A percentile compares a stretch with the other conserved stretches of the same genome.
These are phyloP conservation scores for Erpornis zantholeuca DNA, from an alignment of 2,113 vertebrate genomes.

Conservation along the genomic window DNA sequence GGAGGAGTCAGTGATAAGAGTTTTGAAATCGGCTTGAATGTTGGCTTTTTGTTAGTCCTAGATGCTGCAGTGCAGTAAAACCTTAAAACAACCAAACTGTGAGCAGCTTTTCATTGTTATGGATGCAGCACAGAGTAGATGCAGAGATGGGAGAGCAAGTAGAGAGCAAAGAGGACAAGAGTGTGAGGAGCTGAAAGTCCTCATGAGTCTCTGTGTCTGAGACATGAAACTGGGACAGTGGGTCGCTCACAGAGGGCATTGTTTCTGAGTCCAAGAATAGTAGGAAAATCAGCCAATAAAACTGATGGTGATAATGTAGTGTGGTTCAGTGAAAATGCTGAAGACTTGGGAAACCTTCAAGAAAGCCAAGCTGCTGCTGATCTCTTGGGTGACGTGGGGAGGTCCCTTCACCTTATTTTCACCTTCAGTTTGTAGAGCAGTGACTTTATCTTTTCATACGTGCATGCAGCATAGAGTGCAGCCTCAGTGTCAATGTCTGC, in stretches of 20 bases:
- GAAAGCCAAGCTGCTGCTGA: neutral
- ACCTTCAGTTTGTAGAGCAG: neutral
- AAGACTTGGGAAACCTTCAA: neutral
- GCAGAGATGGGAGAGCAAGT: neutral
- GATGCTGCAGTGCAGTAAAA: neutral
- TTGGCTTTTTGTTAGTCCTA: neutral
- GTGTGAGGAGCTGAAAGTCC: neutral
- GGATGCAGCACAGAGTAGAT: neutral
- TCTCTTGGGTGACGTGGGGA: rapidly evolving
- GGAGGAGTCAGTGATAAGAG: neutral
- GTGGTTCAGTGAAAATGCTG: neutral
- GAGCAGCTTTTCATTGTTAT: neutral
- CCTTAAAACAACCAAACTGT: neutral
- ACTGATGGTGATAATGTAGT: neutral
- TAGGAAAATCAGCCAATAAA: neutral
- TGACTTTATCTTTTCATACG: neutral
- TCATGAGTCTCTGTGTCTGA: neutral
- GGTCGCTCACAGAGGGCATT: rapidly evolving
- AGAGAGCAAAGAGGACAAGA: neutral
- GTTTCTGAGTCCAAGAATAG: neutral
- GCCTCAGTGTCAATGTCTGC: neutral
- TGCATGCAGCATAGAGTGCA: neutral
- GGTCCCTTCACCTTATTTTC: neutral
- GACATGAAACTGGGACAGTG: neutral
- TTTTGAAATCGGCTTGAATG: neutral